Conservation (phyloP, 2,888 invertebrate species). For the Deilephila porcellus region DNA sequence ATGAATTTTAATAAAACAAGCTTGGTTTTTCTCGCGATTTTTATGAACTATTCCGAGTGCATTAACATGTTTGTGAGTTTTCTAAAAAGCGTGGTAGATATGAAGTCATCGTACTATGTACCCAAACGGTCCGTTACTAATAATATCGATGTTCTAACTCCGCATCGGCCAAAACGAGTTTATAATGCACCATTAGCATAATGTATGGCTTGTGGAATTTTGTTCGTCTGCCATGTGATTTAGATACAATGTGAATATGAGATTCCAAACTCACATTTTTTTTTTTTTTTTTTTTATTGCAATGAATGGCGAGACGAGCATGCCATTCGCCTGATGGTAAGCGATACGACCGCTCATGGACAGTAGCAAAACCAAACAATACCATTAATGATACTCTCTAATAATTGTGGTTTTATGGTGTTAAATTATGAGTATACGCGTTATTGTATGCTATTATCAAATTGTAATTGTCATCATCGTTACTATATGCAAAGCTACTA, state of each 20-base stretch:
- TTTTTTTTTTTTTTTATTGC: too few relatives aligned
- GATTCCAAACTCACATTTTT: background rate
- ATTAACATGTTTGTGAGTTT: slow-evolving; percentile 6
- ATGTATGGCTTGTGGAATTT: slow-evolving; percentile 17
- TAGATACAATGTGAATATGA: background rate
- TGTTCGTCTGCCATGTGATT: background rate
- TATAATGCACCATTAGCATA: slow-evolving; percentile 27
- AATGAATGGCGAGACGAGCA: too few relatives aligned
- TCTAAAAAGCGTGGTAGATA: background rate
- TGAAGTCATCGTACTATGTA: slow-evolving; percentile 16
- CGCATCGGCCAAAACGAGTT: slow-evolving; percentile 28
- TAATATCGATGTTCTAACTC: slow-evolving; percentile 31
- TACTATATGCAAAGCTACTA: too few relatives aligned
- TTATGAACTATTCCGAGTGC: slow-evolving; percentile 2
- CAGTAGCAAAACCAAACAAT: too few relatives aligned
- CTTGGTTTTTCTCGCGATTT: background rate
- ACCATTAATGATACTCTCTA: background rate
- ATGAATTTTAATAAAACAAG: background rate
- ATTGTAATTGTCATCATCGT: too few relatives aligned
- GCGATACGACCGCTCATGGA: too few relatives aligned
- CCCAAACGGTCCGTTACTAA: slow-evolving; percentile 25
- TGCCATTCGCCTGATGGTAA: too few relatives aligned
- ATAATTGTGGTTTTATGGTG: too few relatives aligned
- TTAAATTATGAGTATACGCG: too few relatives aligned
- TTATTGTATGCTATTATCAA: too few relatives aligned